A percentile compares a stretch with the other conserved stretches of the same genome.
These are phyloP conservation scores for Eulemur rubriventer DNA, from an alignment of 2,797 vertebrate species.

Conservation along the genomic window DNA sequence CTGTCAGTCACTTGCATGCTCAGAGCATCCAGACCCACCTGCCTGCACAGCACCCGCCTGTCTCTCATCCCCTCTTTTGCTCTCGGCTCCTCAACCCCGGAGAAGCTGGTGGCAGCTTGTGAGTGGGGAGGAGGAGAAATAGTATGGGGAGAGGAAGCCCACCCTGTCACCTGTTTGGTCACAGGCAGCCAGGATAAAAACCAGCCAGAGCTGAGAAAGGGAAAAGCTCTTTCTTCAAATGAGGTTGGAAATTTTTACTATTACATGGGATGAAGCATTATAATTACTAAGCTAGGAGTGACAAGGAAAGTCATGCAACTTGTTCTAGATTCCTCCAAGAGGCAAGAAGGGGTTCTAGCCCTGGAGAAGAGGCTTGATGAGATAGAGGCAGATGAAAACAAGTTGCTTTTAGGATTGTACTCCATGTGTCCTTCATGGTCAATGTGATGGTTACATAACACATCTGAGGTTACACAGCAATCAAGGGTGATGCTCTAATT, in stretches of 20 bases:
- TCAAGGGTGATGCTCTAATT: background rate
- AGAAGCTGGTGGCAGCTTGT: background rate
- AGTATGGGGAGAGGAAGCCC: background rate
- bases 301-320: background rate
- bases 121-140: background rate
- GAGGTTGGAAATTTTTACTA: background rate
- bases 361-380: background rate
- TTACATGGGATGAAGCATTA: background rate
- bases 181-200: background rate
- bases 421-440: background rate
- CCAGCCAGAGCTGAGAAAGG: background rate
- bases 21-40: background rate
- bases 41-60: too few relatives aligned
- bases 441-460: rapidly evolving
- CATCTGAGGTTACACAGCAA: background rate
- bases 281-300: background rate
- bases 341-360: background rate
- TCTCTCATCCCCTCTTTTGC: rapidly evolving
- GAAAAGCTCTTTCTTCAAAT: background rate
- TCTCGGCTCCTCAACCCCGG: background rate
- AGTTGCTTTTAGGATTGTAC: background rate
- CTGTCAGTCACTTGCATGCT: too few relatives aligned
- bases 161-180: background rate
- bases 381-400: background rate
- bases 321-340: background rate